A percentile compares a stretch with the other conserved stretches of the same genome.
phyloP scores from a whole-genome alignment of 2,113 vertebrate genomes.

The Vulpes vulpes region DNA sequence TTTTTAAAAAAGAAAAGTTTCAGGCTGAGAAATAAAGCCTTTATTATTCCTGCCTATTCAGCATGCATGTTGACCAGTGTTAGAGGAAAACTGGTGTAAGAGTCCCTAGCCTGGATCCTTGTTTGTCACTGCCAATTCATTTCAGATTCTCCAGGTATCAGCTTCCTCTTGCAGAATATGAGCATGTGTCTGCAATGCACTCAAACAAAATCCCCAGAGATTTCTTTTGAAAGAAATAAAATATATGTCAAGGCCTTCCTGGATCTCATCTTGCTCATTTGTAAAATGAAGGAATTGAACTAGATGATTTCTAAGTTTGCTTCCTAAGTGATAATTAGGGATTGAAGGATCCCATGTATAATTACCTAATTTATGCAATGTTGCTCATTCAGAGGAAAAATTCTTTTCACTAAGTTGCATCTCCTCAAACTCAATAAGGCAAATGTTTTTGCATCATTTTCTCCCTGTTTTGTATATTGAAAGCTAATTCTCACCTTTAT shows the following conservation, averaged over 20 bases:
- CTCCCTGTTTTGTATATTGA: neutral
- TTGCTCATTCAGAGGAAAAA: neutral
- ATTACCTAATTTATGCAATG: neutral
- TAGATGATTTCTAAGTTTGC: neutral
- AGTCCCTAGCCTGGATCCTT: neutral
- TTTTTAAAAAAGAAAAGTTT: neutral
- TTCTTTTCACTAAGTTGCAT: neutral
- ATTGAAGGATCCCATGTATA: neutral
- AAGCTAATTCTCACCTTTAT: neutral
- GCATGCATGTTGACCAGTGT: neutral
- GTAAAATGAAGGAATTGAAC: neutral
- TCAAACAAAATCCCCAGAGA: neutral
- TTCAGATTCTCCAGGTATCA: neutral
- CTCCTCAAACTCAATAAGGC: neutral
- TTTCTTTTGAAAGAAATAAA: neutral
- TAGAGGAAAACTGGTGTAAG: neutral
- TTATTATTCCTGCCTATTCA: neutral
- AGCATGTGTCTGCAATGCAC: neutral
- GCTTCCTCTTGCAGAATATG: neutral
- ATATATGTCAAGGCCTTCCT: neutral
- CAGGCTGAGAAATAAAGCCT: neutral
- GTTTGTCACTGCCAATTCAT: neutral
- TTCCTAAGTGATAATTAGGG: neutral
- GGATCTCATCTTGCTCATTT: constrained; percentile 1
- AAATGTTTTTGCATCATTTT: neutral